A percentile compares a stretch with the other conserved stretches of the same genome.
Conservation (phyloP, 2,888 invertebrate species). For the Archips crataeganus region DNA sequence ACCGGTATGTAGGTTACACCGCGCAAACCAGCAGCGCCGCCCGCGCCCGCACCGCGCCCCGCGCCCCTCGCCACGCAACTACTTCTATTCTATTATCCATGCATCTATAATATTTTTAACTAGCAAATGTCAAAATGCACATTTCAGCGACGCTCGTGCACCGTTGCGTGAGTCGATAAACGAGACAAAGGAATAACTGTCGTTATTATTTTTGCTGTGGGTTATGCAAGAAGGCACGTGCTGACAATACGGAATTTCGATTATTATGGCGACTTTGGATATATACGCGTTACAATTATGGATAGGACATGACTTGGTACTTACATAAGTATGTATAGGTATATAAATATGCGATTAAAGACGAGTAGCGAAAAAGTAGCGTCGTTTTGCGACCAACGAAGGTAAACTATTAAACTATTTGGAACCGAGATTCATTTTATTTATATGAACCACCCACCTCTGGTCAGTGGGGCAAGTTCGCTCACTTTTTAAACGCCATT, state of each 20-base stretch:
- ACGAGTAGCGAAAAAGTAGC: constrained; percentile 43
- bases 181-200: background rate
- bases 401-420: constrained; percentile 62
- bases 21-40: constrained; percentile 73
- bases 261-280: background rate
- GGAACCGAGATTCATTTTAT: constrained; percentile 69
- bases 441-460: constrained; percentile 69
- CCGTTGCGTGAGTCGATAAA: background rate
- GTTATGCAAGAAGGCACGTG: background rate
- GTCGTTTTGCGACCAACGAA: constrained; percentile 62
- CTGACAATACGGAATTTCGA: background rate
- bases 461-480: constrained; percentile 84
- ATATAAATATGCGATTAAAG: background rate
- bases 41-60: constrained; percentile 51
- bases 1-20: constrained; percentile 85
- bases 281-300: background rate
- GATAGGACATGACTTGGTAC: background rate
- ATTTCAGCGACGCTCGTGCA: constrained; percentile 47
- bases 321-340: too few species aligned
- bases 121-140: constrained; percentile 76
- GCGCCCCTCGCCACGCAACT: constrained; percentile 65
- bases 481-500: constrained; percentile 74
- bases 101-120: constrained; percentile 71
- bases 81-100: constrained; percentile 79
- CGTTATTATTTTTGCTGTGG: background rate